Evolutionary conservation across 2,888 invertebrate genomes (phyloP).

Genomic region (Pycnomerus fuliginosus): DNA sequence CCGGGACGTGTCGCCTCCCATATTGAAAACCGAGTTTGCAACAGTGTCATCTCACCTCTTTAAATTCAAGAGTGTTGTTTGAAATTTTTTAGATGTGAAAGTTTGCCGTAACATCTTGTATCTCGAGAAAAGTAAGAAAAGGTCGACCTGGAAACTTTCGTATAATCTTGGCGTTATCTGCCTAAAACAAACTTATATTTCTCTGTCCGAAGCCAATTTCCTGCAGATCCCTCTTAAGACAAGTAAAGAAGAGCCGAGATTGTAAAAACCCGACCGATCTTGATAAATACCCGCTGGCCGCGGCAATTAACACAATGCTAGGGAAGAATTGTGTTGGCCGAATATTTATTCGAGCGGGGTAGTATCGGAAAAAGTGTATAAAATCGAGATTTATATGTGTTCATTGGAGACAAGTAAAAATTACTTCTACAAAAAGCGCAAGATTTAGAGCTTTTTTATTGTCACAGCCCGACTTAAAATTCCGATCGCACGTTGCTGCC

Average conservation of each 20-base stretch:
- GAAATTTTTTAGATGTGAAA: slow-evolving; percentile 42
- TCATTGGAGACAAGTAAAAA: slow-evolving; percentile 30
- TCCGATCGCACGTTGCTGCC: slow-evolving; percentile 22
- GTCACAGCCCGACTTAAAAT: slow-evolving; percentile 23
- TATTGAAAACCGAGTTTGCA: too few species aligned
- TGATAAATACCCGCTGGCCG: slow-evolving; percentile 40
- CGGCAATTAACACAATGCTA: slow-evolving; percentile 46
- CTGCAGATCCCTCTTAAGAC: slow-evolving; percentile 42
- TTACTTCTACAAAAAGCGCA: slow-evolving; percentile 23
- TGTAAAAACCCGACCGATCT: slow-evolving; percentile 41
- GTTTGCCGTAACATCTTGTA: slow-evolving; percentile 42
- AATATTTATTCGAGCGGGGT: slow-evolving; percentile 11
- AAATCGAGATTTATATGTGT: slow-evolving; percentile 12
- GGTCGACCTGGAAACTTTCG: slow-evolving; percentile 38
- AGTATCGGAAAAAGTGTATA: slow-evolving; percentile 11
- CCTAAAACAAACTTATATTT: slow-evolving; percentile 46
- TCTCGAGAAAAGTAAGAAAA: slow-evolving; percentile 26
- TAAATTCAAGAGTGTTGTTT: slow-evolving; percentile 39
- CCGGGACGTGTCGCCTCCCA: too few species aligned
- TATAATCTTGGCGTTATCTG: slow-evolving; percentile 44
- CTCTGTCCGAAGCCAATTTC: slow-evolving; percentile 45
- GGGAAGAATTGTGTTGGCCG: not conserved
- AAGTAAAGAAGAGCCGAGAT: slow-evolving; percentile 38
- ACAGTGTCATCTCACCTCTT: slow-evolving; percentile 26
- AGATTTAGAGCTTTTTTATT: slow-evolving; percentile 30